Conservation (phyloP, 2,888 invertebrate species). For the Drosophila pseudotalamancana region DNA sequence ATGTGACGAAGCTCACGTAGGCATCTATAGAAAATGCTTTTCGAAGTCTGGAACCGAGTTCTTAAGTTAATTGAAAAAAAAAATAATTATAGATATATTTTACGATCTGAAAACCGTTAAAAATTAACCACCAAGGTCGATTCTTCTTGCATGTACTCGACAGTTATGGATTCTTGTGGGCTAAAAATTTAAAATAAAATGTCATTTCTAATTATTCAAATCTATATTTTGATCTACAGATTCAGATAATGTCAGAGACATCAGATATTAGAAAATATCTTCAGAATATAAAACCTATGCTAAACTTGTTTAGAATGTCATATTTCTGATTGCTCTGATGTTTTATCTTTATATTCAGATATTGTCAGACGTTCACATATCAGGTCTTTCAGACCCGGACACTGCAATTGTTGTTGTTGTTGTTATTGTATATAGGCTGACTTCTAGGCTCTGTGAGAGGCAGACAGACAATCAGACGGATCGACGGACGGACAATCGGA, state of each 20-base stretch:
- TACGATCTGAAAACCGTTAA: not conserved
- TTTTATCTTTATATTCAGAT: too few relatives aligned
- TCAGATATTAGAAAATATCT: not conserved
- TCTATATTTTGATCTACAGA: too few relatives aligned
- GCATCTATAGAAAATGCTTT: conserved; percentile 2
- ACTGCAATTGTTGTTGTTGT: conserved; percentile 22
- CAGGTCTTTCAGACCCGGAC: conserved; percentile 43
- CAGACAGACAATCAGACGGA: not conserved
- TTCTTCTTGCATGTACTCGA: too few relatives aligned
- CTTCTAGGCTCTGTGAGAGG: conserved; percentile 4
- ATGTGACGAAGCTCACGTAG: conserved; percentile 46
- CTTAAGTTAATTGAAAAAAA: not conserved
- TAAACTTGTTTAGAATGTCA: conserved; percentile 1
- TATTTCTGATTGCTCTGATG: conserved; percentile 3
- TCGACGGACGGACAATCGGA: not conserved
- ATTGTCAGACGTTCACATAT: conserved; percentile 4
- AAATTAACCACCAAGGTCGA: too few relatives aligned
- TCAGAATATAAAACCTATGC: not conserved
- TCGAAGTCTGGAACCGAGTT: too few relatives aligned
- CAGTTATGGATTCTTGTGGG: too few relatives aligned
- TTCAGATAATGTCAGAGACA: too few relatives aligned
- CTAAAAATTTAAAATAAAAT: too few relatives aligned
- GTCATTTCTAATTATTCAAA: too few relatives aligned
- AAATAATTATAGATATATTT: not conserved
- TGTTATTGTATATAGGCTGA: conserved; percentile 18